phyloP scores from a whole-genome alignment of 2,113 vertebrate genomes.

The Scomber colias region DNA sequence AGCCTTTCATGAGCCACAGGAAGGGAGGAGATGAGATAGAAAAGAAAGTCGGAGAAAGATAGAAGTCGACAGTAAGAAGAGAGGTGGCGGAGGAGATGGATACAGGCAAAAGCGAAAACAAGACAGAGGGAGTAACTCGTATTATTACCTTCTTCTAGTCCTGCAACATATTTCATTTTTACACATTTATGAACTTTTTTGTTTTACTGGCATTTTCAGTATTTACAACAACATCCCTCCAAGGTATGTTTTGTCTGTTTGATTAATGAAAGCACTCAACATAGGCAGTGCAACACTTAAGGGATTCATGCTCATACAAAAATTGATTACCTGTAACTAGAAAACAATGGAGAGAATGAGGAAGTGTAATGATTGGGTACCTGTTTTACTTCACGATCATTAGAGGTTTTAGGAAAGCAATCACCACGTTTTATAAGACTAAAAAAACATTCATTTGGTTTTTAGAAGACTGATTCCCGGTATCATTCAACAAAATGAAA shows the following conservation, averaged over 20 bases:
- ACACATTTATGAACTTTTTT: constrained; percentile 41
- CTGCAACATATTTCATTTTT: constrained; percentile 54
- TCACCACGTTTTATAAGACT: constrained; percentile 58
- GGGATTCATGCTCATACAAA: constrained; percentile 68
- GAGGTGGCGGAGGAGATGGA: constrained; percentile 22
- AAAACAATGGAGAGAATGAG: constrained; percentile 73
- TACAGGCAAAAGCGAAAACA: constrained; percentile 25
- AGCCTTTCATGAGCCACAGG: constrained; percentile 54
- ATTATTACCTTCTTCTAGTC: constrained; percentile 42
- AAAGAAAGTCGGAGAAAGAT: constrained; percentile 19
- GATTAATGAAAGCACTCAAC: constrained; percentile 77
- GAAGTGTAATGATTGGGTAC: constrained; percentile 70
- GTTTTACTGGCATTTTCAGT: constrained; percentile 35
- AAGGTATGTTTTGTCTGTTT: constrained; percentile 70
- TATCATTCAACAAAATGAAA: constrained; percentile 30
- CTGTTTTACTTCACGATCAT: constrained; percentile 69
- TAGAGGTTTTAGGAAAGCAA: constrained; percentile 65
- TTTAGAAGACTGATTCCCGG: too few species aligned
- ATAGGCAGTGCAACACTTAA: constrained; percentile 67
- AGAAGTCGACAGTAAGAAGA: constrained; percentile 14
- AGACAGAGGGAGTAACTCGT: constrained; percentile 28
- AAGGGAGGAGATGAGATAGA: constrained; percentile 39
- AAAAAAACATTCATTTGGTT: constrained; percentile 43
- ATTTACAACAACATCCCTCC: constrained; percentile 38
- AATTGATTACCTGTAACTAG: constrained; percentile 82